A percentile compares a stretch with the other conserved stretches of the same genome.
phyloP scores from a whole-genome alignment of 2,888 invertebrate species.

The Phyto melanocephala region DNA sequence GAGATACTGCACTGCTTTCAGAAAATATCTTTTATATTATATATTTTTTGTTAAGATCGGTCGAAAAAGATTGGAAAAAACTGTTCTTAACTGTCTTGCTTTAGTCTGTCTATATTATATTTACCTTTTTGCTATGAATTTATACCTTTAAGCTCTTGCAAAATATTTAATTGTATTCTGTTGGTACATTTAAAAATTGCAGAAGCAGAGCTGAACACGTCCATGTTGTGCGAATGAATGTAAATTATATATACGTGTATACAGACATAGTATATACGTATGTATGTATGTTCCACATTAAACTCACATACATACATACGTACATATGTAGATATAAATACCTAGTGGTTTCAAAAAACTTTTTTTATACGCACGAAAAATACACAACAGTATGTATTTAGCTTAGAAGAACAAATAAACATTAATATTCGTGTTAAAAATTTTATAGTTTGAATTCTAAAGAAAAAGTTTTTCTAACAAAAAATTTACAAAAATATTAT shows the following conservation, averaged over 20 bases:
- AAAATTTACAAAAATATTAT: neutral
- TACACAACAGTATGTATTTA: neutral
- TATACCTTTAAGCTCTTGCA: neutral
- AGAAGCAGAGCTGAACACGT: constrained; percentile 33
- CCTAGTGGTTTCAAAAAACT: neutral
- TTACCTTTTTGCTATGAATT: neutral
- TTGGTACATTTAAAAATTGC: constrained; percentile 31
- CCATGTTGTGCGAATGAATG: constrained; percentile 31
- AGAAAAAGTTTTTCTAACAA: neutral
- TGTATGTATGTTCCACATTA: neutral
- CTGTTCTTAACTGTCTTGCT: too few relatives aligned
- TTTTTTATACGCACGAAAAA: constrained; percentile 18
- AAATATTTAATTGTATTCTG: constrained; percentile 22
- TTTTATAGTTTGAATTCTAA: neutral
- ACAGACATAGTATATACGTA: too few relatives aligned
- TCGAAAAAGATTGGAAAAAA: too few relatives aligned
- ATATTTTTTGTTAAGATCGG: too few relatives aligned
- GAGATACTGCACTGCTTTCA: too few relatives aligned
- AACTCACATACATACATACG: neutral
- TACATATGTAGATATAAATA: too few relatives aligned
- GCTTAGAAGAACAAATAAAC: neutral
- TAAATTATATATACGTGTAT: neutral
- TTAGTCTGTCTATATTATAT: neutral
- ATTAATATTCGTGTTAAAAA: neutral
- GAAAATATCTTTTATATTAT: too few relatives aligned